These are phyloP conservation scores for Acanthosepion lycidas DNA, from an alignment of 2,888 invertebrate species.

Conservation along the genomic window DNA sequence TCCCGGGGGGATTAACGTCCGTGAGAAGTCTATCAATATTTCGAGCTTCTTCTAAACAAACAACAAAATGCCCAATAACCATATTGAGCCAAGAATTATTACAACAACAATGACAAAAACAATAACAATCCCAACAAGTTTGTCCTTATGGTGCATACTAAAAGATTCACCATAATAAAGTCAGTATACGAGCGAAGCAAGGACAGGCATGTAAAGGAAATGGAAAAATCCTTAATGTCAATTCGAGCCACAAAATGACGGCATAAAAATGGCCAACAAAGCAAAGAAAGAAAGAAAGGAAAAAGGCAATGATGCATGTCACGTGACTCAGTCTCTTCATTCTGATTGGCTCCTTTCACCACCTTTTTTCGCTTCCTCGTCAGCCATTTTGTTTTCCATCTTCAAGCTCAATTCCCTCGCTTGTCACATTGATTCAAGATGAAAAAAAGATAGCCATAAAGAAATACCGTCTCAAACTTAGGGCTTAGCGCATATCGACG, in stretches of 20 bases:
- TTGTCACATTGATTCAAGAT: slow-evolving; percentile 33
- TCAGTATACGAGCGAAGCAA: not conserved
- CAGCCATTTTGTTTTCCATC: not conserved
- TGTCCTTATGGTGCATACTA: not conserved
- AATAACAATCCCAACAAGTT: not conserved
- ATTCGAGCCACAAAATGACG: not conserved
- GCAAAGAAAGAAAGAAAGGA: not conserved
- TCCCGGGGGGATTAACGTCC: not conserved
- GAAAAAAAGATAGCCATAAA: not conserved
- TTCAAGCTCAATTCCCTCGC: not conserved
- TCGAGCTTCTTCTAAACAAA: slow-evolving; percentile 4
- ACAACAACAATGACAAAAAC: not conserved
- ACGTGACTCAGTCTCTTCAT: not conserved
- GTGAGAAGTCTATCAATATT: not conserved
- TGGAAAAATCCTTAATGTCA: not conserved
- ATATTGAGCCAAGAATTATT: not conserved
- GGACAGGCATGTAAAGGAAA: not conserved
- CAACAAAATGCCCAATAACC: not conserved
- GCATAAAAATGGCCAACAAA: slow-evolving; percentile 18
- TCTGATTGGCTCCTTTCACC: not conserved
- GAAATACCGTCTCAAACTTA: not conserved
- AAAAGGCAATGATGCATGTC: not conserved
- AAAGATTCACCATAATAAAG: not conserved
- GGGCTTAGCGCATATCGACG: not conserved
- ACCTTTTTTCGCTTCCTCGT: not conserved